These are phyloP conservation scores for Okamejei kenojei DNA, from an alignment of 2,797 vertebrate species.

Conservation along the genomic window DNA sequence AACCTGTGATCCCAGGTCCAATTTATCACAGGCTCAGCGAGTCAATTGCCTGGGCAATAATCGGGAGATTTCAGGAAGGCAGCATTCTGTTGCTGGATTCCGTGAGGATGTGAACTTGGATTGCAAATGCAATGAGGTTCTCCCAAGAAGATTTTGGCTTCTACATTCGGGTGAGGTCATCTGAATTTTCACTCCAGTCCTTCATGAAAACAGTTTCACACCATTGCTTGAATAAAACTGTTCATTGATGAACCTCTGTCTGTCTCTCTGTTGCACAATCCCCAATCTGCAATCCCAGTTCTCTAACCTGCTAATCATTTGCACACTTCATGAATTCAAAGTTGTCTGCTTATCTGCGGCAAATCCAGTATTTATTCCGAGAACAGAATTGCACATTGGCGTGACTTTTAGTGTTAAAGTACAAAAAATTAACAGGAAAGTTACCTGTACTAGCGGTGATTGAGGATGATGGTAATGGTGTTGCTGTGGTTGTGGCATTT, in stretches of 20 bases:
- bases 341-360: not conserved
- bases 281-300: not conserved
- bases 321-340: not conserved
- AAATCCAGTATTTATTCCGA: not conserved
- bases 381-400: not conserved
- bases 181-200: too few relatives aligned
- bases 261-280: not conserved
- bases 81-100: too few relatives aligned
- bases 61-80: too few relatives aligned
- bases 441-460: constrained; percentile 41
- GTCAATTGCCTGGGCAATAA: too few relatives aligned
- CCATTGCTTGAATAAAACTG: not conserved
- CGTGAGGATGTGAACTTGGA: too few relatives aligned
- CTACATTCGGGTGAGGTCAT: too few relatives aligned
- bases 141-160: too few relatives aligned
- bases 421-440: not conserved
- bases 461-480: constrained; percentile 20
- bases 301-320: not conserved
- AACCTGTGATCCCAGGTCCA: too few relatives aligned
- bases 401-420: not conserved
- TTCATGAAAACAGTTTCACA: too few relatives aligned
- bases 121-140: too few relatives aligned
- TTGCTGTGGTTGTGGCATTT: rapidly evolving
- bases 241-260: not conserved
- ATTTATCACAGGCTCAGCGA: too few relatives aligned